phyloP scores from a whole-genome alignment of 2,113 vertebrate species.

The Micronycteris hirsuta region DNA sequence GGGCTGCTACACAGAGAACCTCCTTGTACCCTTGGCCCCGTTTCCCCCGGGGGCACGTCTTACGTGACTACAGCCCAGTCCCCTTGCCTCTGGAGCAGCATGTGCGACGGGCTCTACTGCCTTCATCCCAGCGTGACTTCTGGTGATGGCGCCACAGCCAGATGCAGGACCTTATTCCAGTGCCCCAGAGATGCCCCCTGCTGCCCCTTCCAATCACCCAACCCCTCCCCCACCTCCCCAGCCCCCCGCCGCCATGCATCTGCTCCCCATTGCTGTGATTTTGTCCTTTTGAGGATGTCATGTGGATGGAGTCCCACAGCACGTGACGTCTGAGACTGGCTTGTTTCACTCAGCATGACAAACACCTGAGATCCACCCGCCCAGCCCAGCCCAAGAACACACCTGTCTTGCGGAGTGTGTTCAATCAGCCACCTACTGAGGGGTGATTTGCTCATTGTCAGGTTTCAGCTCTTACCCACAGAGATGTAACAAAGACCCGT shows the following conservation, averaged over 20 bases:
- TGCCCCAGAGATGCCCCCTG: not conserved
- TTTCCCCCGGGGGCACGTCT: not conserved
- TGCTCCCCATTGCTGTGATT: not conserved
- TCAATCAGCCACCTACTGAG: rapidly evolving
- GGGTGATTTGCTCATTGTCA: too few species aligned
- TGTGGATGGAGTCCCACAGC: rapidly evolving
- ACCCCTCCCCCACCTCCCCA: rapidly evolving
- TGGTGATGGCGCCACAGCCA: rapidly evolving
- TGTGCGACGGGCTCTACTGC: not conserved
- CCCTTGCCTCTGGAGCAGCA: rapidly evolving
- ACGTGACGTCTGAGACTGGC: not conserved
- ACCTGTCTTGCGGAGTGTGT: not conserved
- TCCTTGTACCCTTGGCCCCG: not conserved
- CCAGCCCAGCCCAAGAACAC: rapidly evolving
- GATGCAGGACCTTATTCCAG: not conserved
- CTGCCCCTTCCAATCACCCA: rapidly evolving
- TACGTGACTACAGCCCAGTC: not conserved
- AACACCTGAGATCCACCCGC: not conserved
- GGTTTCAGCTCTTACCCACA: not conserved
- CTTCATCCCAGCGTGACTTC: rapidly evolving
- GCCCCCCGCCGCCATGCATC: rapidly evolving
- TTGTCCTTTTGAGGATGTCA: not conserved
- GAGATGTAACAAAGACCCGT: not conserved
- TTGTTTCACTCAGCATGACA: not conserved
- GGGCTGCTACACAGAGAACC: not conserved